Evolutionary conservation across 2,888 invertebrate species (phyloP).

Genomic region (Nomada ferruginata): DNA sequence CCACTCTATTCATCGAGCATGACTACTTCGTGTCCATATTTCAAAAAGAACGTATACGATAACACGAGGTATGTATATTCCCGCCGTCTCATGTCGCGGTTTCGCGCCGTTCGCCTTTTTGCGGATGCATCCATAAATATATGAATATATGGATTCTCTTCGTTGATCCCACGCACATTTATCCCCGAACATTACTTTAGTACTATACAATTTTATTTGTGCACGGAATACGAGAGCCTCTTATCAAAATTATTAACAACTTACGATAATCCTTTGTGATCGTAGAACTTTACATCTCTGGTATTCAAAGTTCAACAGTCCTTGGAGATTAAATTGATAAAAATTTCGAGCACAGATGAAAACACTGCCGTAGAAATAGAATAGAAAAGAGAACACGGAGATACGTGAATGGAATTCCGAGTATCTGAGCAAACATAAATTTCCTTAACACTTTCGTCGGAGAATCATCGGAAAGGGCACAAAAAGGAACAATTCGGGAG

Average conservation of each 20-base stretch:
- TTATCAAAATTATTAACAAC: background rate
- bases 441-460: background rate
- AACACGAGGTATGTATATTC: conserved; percentile 2
- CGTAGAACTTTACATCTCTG: too few species aligned
- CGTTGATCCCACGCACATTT: background rate
- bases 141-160: background rate
- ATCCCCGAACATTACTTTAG: background rate
- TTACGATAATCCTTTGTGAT: background rate
- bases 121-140: too few species aligned
- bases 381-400: too few species aligned
- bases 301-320: too few species aligned
- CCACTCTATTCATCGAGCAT: conserved; percentile 22
- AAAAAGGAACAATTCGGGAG: background rate
- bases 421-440: too few species aligned
- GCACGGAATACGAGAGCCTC: background rate
- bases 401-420: too few species aligned
- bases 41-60: conserved; percentile 32
- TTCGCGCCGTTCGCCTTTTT: background rate
- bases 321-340: too few species aligned
- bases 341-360: too few species aligned
- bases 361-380: too few species aligned
- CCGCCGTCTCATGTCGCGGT: background rate
- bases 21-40: conserved; percentile 43
- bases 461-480: background rate
- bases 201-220: background rate